Conservation (phyloP, 2,888 invertebrate genomes). For the Acrobasis consociella region DNA sequence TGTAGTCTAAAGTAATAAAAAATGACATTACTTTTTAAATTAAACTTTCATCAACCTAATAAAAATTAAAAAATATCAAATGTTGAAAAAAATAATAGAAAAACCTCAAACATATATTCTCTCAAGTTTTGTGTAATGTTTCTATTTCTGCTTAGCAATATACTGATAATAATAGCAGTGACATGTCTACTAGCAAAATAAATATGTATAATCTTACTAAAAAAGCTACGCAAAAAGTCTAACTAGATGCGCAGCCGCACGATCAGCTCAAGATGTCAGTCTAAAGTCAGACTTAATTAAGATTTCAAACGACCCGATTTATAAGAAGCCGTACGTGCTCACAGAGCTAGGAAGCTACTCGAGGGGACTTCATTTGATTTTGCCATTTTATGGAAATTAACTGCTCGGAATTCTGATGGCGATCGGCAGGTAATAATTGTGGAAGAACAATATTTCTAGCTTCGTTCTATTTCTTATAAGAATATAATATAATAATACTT, state of each 20-base stretch:
- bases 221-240: constrained; percentile 4
- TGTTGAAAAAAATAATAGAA: too few species aligned
- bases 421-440: background rate
- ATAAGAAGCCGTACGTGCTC: constrained; percentile 56
- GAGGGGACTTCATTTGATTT: constrained; percentile 36
- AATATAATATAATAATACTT: too few species aligned
- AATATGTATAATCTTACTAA: background rate
- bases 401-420: background rate
- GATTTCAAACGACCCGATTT: constrained; percentile 26
- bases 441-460: background rate
- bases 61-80: too few species aligned
- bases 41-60: too few species aligned
- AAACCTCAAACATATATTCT: too few species aligned
- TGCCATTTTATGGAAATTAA: constrained; percentile 3
- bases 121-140: too few species aligned
- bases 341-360: constrained; percentile 60
- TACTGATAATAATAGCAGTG: too few species aligned
- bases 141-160: too few species aligned
- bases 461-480: background rate
- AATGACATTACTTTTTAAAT: too few species aligned
- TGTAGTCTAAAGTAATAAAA: too few species aligned
- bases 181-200: background rate
- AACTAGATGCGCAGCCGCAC: constrained; percentile 17
- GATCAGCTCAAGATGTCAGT: constrained; percentile 39
- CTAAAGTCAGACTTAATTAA: constrained; percentile 74